Evolutionary conservation across 1,140 invertebrate genomes (phyloP).

Genomic region (Hestina assimilis): DNA sequence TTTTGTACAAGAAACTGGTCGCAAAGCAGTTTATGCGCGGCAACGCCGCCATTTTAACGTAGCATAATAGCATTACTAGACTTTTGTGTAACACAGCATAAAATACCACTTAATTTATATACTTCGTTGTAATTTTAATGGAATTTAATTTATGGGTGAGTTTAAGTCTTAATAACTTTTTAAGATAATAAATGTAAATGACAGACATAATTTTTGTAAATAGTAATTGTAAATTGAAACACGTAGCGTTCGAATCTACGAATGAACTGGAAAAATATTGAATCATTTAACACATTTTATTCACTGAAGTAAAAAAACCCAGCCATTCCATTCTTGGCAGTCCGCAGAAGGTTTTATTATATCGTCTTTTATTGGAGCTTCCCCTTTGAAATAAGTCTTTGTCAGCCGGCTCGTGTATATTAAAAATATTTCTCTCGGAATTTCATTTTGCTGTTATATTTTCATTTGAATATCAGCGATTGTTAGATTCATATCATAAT

Average conservation of each 20-base stretch:
- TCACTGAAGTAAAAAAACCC: constrained; percentile 3
- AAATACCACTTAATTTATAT: no score
- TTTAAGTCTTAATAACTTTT: no score
- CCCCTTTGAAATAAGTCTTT: constrained; percentile 40
- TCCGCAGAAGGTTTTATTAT: constrained; percentile 44
- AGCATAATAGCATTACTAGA: no score
- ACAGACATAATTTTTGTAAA: no score
- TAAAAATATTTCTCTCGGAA: constrained; percentile 45
- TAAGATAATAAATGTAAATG: no score
- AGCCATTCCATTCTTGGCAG: constrained; percentile 35
- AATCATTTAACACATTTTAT: constrained; percentile 1
- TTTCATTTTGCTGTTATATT: constrained; percentile 33
- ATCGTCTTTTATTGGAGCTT: constrained; percentile 46
- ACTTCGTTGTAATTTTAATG: not conserved
- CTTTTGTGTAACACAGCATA: not conserved
- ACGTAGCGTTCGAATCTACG: no score
- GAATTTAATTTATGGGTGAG: no score
- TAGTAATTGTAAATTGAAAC: no score
- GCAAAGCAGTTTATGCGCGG: not conserved
- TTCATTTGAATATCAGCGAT: constrained; percentile 27
- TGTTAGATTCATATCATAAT: not conserved
- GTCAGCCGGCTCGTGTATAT: constrained; percentile 41
- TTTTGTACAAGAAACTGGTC: constrained; percentile 2
- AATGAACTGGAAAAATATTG: no score
- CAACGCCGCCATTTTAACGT: constrained; percentile 2